Conservation (phyloP, 1,140 invertebrate species). For the Brachystomella parvula region DNA sequence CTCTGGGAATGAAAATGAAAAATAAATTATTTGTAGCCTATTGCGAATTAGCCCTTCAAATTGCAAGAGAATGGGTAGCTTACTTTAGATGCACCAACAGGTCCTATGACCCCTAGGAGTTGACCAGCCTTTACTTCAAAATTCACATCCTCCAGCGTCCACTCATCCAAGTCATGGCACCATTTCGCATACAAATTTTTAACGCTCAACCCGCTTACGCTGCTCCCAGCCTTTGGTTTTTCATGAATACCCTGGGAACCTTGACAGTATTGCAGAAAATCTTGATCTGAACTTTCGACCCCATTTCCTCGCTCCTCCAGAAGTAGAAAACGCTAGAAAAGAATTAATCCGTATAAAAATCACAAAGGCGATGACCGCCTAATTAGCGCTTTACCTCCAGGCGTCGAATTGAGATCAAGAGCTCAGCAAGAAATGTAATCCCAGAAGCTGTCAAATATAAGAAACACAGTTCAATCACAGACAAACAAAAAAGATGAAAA, state of each 20-base stretch:
- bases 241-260: constrained; percentile 42
- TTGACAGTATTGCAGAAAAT: background rate
- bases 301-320: constrained; percentile 13
- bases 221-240: too few relatives aligned
- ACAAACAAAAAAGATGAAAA: too few relatives aligned
- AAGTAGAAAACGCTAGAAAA: constrained; percentile 20
- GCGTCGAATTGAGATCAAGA: background rate
- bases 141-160: constrained; percentile 6
- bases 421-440: background rate
- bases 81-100: constrained; percentile 71
- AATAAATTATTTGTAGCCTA: background rate
- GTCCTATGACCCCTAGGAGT: constrained; percentile 57
- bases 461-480: too few relatives aligned
- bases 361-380: too few relatives aligned
- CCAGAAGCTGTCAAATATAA: background rate
- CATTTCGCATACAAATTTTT: constrained; percentile 16
- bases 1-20: background rate
- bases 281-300: background rate
- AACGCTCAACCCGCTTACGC: constrained; percentile 5
- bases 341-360: background rate
- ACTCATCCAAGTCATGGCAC: background rate
- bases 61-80: too few relatives aligned
- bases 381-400: background rate
- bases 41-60: too few relatives aligned
- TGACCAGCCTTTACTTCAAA: constrained; percentile 15